These are phyloP conservation scores for Pampus argenteus DNA, from an alignment of 2,797 vertebrate genomes.

Conservation along the genomic window DNA sequence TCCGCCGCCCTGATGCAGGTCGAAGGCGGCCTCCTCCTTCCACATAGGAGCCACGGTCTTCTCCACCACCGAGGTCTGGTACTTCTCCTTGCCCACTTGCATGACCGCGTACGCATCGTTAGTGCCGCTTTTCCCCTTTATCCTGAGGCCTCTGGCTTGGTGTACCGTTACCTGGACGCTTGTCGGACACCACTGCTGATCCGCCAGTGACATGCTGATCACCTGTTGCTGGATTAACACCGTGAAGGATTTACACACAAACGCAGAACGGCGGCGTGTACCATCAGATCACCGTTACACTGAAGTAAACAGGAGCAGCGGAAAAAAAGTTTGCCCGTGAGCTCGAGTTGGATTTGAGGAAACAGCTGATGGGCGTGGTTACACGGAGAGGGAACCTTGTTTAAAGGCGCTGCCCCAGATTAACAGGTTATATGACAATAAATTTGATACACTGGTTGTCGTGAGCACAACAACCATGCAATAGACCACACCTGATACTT, in stretches of 20 bases:
- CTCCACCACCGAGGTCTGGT: conserved; percentile 91
- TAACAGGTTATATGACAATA: conserved; percentile 43
- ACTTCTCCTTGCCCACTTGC: conserved; percentile 94
- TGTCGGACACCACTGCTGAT: conserved; percentile 89
- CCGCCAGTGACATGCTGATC: conserved; percentile 81
- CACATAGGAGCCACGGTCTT: conserved; percentile 90
- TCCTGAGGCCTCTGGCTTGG: conserved; percentile 89
- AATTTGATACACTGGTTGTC: not conserved
- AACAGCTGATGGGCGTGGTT: conserved; percentile 77
- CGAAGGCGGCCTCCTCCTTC: conserved; percentile 93
- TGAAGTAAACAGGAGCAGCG: not conserved
- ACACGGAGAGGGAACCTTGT: conserved; percentile 1
- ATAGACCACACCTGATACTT: conserved; percentile 31
- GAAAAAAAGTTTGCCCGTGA: conserved; percentile 40
- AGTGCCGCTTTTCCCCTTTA: conserved; percentile 90
- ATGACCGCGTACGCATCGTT: conserved; percentile 95
- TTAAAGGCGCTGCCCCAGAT: conserved; percentile 58
- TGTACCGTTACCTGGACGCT: conserved; percentile 93
- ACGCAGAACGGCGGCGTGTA: not conserved
- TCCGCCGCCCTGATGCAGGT: conserved; percentile 73
- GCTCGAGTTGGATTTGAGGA: conserved; percentile 53
- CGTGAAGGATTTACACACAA: not conserved
- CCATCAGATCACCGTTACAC: not conserved
- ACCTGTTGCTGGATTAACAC: conserved; percentile 17
- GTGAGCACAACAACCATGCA: conserved; percentile 3